Conservation (phyloP, 2,113 vertebrate genomes). For the Cinclus mexicanus region DNA sequence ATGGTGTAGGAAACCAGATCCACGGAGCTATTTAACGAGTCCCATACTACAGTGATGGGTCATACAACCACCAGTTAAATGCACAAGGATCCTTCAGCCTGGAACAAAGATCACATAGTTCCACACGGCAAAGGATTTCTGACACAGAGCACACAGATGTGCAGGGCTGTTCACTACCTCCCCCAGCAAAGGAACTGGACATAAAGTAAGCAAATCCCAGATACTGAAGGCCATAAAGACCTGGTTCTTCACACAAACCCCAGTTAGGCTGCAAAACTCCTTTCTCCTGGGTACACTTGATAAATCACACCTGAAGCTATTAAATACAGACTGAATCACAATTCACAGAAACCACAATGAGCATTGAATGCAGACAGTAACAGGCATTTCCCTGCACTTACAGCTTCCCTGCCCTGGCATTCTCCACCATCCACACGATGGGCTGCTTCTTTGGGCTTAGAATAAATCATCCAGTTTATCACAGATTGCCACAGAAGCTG, state of each 20-base stretch:
- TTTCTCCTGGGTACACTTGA: neutral
- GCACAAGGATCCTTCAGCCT: neutral
- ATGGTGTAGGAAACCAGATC: neutral
- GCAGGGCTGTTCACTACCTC: neutral
- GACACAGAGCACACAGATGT: neutral
- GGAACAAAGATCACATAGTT: neutral
- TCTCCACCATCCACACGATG: neutral
- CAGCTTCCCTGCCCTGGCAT: neutral
- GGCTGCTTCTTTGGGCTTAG: neutral
- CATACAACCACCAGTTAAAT: neutral
- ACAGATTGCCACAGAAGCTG: neutral
- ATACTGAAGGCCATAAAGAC: neutral
- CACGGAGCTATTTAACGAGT: rapidly evolving
- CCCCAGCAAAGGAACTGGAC: neutral
- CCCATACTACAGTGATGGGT: neutral
- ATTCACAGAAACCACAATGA: neutral
- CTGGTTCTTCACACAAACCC: neutral
- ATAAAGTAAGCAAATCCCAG: neutral
- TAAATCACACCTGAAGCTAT: neutral
- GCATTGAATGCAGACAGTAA: neutral
- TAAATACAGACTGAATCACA: neutral
- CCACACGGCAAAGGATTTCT: neutral
- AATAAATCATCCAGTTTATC: neutral
- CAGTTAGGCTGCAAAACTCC: neutral
- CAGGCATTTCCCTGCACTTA: neutral